Conservation (phyloP, 2,113 vertebrate species). For the Megalops atlanticus region DNA sequence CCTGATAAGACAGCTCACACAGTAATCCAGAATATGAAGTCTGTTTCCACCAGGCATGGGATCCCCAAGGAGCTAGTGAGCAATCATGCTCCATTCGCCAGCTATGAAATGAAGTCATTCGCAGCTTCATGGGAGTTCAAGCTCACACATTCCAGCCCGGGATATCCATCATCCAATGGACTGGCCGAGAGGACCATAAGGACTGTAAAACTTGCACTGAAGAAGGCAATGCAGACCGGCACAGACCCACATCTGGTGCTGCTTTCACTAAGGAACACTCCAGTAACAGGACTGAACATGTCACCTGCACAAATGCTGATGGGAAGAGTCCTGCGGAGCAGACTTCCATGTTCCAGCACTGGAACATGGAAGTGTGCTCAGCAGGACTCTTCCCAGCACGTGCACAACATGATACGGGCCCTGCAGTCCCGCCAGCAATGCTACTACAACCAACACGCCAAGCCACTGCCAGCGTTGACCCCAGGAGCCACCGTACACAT, state of each 20-base stretch:
- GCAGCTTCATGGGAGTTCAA: slow-evolving; percentile 21
- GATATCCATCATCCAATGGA: not conserved
- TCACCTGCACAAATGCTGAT: slow-evolving; percentile 29
- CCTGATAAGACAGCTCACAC: not conserved
- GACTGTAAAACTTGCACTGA: too few relatives aligned
- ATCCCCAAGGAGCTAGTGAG: not conserved
- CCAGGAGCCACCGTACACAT: not conserved
- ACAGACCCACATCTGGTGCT: slow-evolving; percentile 26
- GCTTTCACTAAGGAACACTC: slow-evolving; percentile 34
- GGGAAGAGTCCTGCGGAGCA: slow-evolving; percentile 28
- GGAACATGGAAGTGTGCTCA: too few relatives aligned
- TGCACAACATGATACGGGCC: slow-evolving; percentile 9
- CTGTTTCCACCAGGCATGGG: slow-evolving; percentile 14
- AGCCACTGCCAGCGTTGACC: slow-evolving; percentile 5
- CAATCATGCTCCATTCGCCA: slow-evolving; percentile 7
- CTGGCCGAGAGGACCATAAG: not conserved
- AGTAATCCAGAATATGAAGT: slow-evolving; percentile 28
- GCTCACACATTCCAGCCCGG: slow-evolving; percentile 17
- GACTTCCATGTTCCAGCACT: slow-evolving; percentile 26
- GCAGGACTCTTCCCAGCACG: slow-evolving; percentile 12
- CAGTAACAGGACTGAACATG: slow-evolving; percentile 29
- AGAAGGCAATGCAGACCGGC: not conserved
- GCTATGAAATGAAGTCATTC: not conserved
- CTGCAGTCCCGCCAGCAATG: slow-evolving; percentile 2
- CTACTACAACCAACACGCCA: not conserved